Evolutionary conservation across 2,888 invertebrate species (phyloP), one percentile per base, ranked within the genome.

Genomic region (Selenia dentaria): DNA sequence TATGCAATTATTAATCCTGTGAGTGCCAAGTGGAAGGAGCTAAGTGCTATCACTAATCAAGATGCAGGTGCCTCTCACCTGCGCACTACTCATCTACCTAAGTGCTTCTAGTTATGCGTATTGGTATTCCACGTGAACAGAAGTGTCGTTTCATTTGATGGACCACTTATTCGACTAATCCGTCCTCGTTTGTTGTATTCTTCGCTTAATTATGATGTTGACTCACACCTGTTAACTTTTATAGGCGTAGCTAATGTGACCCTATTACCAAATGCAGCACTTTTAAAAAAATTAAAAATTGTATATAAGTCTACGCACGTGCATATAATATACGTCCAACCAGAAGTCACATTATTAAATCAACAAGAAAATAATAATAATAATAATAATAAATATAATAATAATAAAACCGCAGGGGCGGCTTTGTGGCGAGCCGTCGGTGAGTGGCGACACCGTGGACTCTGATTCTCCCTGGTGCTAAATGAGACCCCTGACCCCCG

Each of bases 51-150:
- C 79, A 80, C 75, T 78, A 81, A 86, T 87, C 86, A 73, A 82
- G 83, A 83, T 83, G 82, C 88, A 89, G 88, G 83, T 89, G 88
- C 39, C 44, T 47, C 47, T 63, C 86, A 87, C 79, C 86, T 85
- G 86, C 78, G 60, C 61, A 54, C 25, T 58, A 61, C 73, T 76
- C 72, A 74, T 80, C 79, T 74, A 73, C 59, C 75, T 73, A 78
- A 81, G 74, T 74, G 71, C 68, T 63, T 56, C 70, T 69, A 73
- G 70, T 70, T 72, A 58, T 62, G 62, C 54, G 50, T 57, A 66
- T 65, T 58, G 54, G 59, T 59, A 54, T 55, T 51, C 48, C 52
- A 54, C 61, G 67, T 62, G 73, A 70, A 74, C 69, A 68, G 69
- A 67, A 69, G 57, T 67, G 67, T 45, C 35, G 37, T 36, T 46